Percentiles rank a stretch among this genome's conserved stretches.
Evolutionary conservation across 53 echinoderm and acorn worm species (phyloP).

Genomic region (Glandiceps talaboti): DNA sequence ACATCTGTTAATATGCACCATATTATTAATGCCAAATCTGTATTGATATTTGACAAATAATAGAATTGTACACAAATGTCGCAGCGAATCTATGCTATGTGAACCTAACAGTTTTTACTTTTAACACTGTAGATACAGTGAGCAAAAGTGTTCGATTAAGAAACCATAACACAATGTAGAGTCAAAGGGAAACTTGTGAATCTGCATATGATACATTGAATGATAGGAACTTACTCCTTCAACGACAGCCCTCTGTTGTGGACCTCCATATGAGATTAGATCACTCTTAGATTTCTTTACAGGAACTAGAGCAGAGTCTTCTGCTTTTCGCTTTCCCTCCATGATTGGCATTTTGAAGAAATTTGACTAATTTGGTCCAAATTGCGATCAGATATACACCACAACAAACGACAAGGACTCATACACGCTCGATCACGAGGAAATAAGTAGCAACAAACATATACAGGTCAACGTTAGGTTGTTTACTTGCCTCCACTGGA

Average conservation of each 20-base stretch:
- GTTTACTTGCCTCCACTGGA: neutral
- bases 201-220: too few relatives aligned
- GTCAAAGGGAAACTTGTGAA: too few relatives aligned
- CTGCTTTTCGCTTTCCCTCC: constrained; percentile 58
- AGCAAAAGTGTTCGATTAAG: too few relatives aligned
- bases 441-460: neutral
- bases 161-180: too few relatives aligned
- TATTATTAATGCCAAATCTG: too few relatives aligned
- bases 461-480: neutral
- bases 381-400: too few relatives aligned
- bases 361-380: neutral
- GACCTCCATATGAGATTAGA: constrained; percentile 32
- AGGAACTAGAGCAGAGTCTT: constrained; percentile 51
- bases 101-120: too few relatives aligned
- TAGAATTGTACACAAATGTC: too few relatives aligned
- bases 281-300: constrained; percentile 65
- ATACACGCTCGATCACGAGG: neutral
- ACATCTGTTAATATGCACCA: too few relatives aligned
- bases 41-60: too few relatives aligned
- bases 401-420: neutral
- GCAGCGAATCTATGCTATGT: too few relatives aligned
- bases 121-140: too few relatives aligned
- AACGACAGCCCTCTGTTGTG: constrained; percentile 25
- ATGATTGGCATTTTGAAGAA: neutral
- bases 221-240: constrained; percentile 37